These are phyloP conservation scores for Microcebus griseorufus DNA, from an alignment of 2,113 vertebrate genomes.

Conservation along the genomic window DNA sequence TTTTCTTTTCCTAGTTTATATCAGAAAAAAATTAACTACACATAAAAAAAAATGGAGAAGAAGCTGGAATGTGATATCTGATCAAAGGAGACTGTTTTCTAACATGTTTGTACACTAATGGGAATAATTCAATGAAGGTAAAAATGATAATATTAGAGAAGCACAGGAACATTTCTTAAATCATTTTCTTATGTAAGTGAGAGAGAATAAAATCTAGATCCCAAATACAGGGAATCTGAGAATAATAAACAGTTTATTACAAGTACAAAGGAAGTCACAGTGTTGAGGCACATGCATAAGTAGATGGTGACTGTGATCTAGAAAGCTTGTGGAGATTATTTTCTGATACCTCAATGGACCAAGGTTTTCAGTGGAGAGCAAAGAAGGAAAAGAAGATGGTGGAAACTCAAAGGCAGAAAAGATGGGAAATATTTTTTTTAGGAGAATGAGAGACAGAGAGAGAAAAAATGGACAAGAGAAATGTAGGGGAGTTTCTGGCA, in stretches of 20 bases:
- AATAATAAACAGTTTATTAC: background rate
- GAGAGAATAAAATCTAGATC: too few relatives aligned
- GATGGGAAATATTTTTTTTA: background rate
- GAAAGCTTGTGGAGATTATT: background rate
- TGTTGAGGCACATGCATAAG: fast-evolving
- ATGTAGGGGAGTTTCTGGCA: background rate
- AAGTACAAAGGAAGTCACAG: background rate
- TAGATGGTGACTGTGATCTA: background rate
- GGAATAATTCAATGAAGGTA: background rate
- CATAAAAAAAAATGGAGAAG: background rate
- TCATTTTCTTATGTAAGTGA: background rate
- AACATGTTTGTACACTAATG: background rate
- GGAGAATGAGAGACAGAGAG: background rate
- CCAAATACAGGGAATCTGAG: background rate
- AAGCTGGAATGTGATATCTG: background rate
- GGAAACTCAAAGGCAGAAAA: background rate
- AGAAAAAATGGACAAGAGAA: background rate
- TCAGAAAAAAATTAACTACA: background rate
- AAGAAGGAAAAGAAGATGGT: background rate
- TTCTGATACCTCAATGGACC: background rate
- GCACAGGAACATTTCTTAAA: background rate
- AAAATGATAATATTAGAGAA: background rate
- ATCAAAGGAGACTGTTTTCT: background rate
- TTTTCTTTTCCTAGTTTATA: background rate
- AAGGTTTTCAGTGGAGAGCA: background rate